Evolutionary conservation across 2,888 invertebrate genomes (phyloP), one percentile per base, ranked within the genome.

Genomic region (Megastigmus dorsalis): DNA sequence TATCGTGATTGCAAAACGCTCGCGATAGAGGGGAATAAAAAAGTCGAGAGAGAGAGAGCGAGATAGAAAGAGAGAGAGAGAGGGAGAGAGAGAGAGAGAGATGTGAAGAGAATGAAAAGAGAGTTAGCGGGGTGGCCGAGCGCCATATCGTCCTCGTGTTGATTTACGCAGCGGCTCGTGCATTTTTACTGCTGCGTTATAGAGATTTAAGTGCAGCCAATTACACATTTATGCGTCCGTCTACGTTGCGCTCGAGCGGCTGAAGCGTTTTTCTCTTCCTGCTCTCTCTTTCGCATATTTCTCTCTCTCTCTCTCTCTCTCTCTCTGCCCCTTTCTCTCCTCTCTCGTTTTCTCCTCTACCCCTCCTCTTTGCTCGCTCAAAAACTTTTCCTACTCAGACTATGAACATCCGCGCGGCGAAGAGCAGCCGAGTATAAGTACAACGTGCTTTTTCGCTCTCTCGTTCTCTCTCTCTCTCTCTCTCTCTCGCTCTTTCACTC

Each of bases 171-270:
- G 80, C 81, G 83, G 82, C 81, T 82, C 82, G 79, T 79, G 82
- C 82, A 86, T 86, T 86, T 87, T 86, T 87, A 86, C 83, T 83
- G 82, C 85, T 82, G 80, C 81, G 82, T 86, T 86, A 85, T 86
- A 85, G 83, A 84, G 84, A 86, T 85, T 87, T 87, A 86, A 87
- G 85, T 83, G 84, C 83, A 82, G 83, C 85, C 86, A 87, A 87
- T 87, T 87, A 87, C 86, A 86, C 84, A 83, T 87, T 86, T 85
- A 85, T 83, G 83, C 82, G 79, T 79, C 79, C 57, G 70, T 66
- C 59, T 54, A 77, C 78, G 77, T 76, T 77, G 60, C 77, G 78
- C 77, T 77, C 76, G 77, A 75, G 52, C 59, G 54, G 15, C 57
- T 33, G 10, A 50, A 38, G 38, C 55, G 38, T 62, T 63, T 72